A percentile compares a stretch with the other conserved stretches of the same genome.
phyloP scores from a whole-genome alignment of 2,888 invertebrate genomes.

The Thalpophila matura region DNA sequence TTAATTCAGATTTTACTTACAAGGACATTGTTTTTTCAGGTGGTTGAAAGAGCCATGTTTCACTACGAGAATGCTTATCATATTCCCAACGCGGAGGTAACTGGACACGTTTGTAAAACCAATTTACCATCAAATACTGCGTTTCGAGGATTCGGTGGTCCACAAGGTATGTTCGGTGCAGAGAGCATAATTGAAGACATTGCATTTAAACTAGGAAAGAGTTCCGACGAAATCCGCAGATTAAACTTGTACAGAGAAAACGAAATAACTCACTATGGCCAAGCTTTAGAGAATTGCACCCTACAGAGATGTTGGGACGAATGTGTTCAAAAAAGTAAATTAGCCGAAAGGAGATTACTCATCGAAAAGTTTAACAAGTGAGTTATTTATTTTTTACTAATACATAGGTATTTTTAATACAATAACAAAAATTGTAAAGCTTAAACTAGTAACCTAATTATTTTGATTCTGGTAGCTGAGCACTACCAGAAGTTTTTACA shows the following conservation, averaged over 20 bases:
- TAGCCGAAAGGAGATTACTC: slow-evolving; percentile 89
- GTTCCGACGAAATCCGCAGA: slow-evolving; percentile 92
- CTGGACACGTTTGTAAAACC: slow-evolving; percentile 95
- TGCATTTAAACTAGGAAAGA: slow-evolving; percentile 92
- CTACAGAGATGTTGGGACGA: slow-evolving; percentile 95
- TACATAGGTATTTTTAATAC: not conserved
- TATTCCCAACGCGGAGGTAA: slow-evolving; percentile 93
- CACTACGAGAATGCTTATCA: slow-evolving; percentile 96
- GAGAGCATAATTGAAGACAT: slow-evolving; percentile 95
- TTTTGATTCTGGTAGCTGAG: no score
- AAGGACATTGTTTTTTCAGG: slow-evolving; percentile 84
- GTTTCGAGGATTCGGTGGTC: slow-evolving; percentile 97
- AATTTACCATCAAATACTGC: slow-evolving; percentile 98
- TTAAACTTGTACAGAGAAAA: slow-evolving; percentile 96
- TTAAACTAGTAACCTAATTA: no score
- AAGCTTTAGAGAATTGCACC: slow-evolving; percentile 93
- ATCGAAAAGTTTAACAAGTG: slow-evolving; percentile 94
- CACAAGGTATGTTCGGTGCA: slow-evolving; percentile 97
- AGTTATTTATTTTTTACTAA: slow-evolving; percentile 55
- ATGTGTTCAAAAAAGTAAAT: slow-evolving; percentile 93
- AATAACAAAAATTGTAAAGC: no score
- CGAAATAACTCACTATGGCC: slow-evolving; percentile 94
- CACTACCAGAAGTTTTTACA: not conserved
- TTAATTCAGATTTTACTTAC: not conserved
- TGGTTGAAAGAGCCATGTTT: slow-evolving; percentile 95